A percentile compares a stretch with the other conserved stretches of the same genome.
Evolutionary conservation across 2,113 vertebrate species (phyloP).

Genomic region (Phoenicopterus ruber): DNA sequence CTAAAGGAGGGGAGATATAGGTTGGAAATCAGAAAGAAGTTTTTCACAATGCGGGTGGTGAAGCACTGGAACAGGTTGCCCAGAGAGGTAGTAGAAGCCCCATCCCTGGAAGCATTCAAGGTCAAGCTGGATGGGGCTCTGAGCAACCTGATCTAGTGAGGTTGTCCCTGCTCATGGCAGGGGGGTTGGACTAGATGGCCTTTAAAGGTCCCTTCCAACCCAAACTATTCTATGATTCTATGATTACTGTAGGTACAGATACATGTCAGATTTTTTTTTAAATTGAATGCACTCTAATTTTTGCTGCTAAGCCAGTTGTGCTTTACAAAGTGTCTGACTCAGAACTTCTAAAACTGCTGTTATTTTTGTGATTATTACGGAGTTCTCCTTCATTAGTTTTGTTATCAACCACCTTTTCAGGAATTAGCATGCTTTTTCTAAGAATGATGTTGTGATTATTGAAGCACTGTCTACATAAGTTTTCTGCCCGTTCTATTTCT

Average conservation of each 20-base stretch:
- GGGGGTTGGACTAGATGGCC: too few relatives aligned
- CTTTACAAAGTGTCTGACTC: neutral
- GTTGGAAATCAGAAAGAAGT: too few relatives aligned
- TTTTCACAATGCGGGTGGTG: too few relatives aligned
- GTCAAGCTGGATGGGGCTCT: too few relatives aligned
- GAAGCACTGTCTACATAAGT: neutral
- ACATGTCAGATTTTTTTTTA: neutral
- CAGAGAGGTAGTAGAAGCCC: too few relatives aligned
- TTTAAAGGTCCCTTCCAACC: too few relatives aligned
- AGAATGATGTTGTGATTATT: neutral
- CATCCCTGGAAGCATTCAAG: too few relatives aligned
- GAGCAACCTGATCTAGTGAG: too few relatives aligned
- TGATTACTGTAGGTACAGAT: neutral
- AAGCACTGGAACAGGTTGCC: too few relatives aligned
- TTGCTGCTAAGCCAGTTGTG: neutral
- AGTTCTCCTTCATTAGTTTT: neutral
- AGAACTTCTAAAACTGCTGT: neutral
- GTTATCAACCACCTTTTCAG: neutral
- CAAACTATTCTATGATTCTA: too few relatives aligned
- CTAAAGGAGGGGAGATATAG: too few relatives aligned
- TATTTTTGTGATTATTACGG: neutral
- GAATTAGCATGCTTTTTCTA: neutral
- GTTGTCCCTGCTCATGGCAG: too few relatives aligned
- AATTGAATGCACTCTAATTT: neutral
- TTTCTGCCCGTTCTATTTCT: neutral